Evolutionary conservation across 2,888 invertebrate genomes (phyloP).

Genomic region (Drosophila eohydei): DNA sequence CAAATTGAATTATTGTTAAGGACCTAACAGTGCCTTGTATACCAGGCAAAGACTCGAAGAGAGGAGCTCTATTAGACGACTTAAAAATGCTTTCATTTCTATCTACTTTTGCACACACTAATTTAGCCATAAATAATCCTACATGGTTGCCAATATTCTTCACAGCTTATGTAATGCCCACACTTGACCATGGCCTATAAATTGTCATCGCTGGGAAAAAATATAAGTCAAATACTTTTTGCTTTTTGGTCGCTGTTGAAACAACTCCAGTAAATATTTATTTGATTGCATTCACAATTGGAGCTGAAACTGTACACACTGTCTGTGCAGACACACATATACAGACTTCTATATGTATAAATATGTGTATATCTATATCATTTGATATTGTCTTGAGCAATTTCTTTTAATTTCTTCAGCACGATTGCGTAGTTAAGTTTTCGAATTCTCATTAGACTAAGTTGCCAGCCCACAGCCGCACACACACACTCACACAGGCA

Average conservation of each 20-base stretch:
- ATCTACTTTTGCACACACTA: background rate
- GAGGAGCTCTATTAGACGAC: background rate
- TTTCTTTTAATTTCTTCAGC: constrained; percentile 82
- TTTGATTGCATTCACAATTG: constrained; percentile 43
- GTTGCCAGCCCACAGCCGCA: constrained; percentile 75
- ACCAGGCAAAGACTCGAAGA: background rate
- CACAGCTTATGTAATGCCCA: background rate
- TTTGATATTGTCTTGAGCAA: constrained; percentile 68
- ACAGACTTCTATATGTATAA: background rate
- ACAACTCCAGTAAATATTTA: constrained; percentile 62
- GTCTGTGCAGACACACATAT: background rate
- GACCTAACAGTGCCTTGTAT: background rate
- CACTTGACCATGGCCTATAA: constrained; percentile 30
- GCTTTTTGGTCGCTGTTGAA: constrained; percentile 19
- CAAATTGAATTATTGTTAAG: background rate
- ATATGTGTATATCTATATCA: background rate
- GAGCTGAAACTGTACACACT: constrained; percentile 27
- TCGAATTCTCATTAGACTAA: constrained; percentile 81
- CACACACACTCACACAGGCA: constrained; percentile 5
- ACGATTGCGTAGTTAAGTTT: constrained; percentile 82
- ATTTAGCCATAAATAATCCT: background rate
- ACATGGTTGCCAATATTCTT: background rate
- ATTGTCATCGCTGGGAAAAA: constrained; percentile 8
- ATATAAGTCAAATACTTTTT: constrained; percentile 17
- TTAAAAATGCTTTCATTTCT: background rate